Percentiles rank a stretch among this genome's conserved stretches.
Conservation (phyloP, 1,140 invertebrate species). For the Lasaia peninsularis region DNA sequence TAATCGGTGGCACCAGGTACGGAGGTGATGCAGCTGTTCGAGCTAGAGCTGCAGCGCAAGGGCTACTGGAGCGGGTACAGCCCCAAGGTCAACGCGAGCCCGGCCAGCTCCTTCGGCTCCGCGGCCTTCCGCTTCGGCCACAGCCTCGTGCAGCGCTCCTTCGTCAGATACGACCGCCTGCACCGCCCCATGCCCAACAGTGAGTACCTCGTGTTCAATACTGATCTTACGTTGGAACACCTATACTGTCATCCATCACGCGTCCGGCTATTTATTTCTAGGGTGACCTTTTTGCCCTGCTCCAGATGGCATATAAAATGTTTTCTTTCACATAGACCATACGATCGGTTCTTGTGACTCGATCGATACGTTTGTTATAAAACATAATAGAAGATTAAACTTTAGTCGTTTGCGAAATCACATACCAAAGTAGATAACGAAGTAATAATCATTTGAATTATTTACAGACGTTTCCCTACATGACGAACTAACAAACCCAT, state of each 20-base stretch:
- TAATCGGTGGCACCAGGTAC: conserved; percentile 60
- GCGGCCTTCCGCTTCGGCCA: conserved; percentile 98
- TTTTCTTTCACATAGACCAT: too few species aligned
- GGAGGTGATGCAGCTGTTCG: conserved; percentile 85
- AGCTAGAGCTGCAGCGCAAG: conserved; percentile 80
- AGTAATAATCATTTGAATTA: too few species aligned
- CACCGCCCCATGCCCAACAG: conserved; percentile 83
- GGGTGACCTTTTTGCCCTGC: too few species aligned
- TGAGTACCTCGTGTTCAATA: conserved; percentile 54
- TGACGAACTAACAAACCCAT: conserved; percentile 83
- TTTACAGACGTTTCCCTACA: conserved; percentile 86
- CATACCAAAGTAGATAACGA: too few species aligned
- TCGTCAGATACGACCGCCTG: conserved; percentile 81
- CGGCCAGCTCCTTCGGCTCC: conserved; percentile 94
- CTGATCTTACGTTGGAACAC: too few species aligned
- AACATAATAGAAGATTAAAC: too few species aligned
- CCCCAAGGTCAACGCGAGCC: conserved; percentile 87
- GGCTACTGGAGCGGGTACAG: conserved; percentile 87
- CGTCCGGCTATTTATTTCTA: too few species aligned
- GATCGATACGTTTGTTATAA: too few species aligned
- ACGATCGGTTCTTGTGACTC: too few species aligned
- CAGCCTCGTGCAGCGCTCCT: conserved; percentile 90
- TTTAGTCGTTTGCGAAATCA: too few species aligned
- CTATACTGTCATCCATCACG: too few species aligned
- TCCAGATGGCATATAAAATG: too few species aligned